Percentiles rank a stretch among this genome's conserved stretches.
Conservation (phyloP, 2,113 vertebrate species). For the Pogona vitticeps region DNA sequence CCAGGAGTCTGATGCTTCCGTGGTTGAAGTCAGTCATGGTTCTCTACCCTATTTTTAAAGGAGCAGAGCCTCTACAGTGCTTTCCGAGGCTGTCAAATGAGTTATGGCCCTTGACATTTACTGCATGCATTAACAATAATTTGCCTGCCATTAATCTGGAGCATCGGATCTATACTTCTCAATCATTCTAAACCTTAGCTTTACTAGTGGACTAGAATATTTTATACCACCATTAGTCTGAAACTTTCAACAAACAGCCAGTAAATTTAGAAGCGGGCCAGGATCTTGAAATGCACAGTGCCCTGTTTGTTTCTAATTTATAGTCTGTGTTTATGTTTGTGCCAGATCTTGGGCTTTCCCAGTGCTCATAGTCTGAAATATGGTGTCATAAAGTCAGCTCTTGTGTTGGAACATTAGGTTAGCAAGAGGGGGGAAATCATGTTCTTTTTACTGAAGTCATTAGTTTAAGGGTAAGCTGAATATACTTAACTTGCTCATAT, state of each 20-base stretch:
- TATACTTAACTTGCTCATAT: constrained; percentile 26
- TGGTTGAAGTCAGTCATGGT: constrained; percentile 37
- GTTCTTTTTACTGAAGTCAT: constrained; percentile 33
- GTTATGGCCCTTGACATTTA: constrained; percentile 67
- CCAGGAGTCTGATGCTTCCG: constrained; percentile 38
- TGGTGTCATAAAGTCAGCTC: constrained; percentile 55
- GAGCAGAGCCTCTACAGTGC: constrained; percentile 7
- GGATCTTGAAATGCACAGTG: constrained; percentile 47
- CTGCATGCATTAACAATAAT: constrained; percentile 66
- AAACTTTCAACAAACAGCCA: constrained; percentile 66
- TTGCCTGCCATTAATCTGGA: constrained; percentile 68
- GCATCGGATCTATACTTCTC: constrained; percentile 61
- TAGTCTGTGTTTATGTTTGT: constrained; percentile 64
- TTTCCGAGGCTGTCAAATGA: constrained; percentile 50
- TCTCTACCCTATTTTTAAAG: constrained; percentile 55
- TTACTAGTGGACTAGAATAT: constrained; percentile 72
- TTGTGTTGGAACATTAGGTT: constrained; percentile 35
- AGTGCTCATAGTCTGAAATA: constrained; percentile 66
- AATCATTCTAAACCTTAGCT: constrained; percentile 66
- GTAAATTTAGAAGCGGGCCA: constrained; percentile 66
- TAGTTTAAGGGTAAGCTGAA: constrained; percentile 6
- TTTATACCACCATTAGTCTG: constrained; percentile 69
- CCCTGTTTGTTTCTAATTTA: constrained; percentile 70
- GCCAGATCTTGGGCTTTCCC: constrained; percentile 57
- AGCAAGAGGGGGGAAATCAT: constrained; percentile 7